Base-by-base conservation (phyloP, 2,113 vertebrate genomes). In the Lutjanus erythropterus region DNA sequence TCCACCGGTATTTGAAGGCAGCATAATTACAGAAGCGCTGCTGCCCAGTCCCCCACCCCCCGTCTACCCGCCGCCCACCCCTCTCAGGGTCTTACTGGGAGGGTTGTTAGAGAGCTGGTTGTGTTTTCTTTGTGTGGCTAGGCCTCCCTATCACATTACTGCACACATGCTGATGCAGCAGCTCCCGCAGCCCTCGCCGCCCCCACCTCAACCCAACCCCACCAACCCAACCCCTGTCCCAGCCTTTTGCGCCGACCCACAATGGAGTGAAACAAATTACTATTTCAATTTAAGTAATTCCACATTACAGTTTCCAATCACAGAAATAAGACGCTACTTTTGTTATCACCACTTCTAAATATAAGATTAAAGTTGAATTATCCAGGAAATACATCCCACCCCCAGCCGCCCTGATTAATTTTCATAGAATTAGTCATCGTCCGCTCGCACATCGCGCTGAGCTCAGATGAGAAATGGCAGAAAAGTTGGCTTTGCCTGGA, bases 81-180 rank as follows among this genome's bases (percentile, higher is more conserved):
- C 91, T 85, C 59, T 75, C 69, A 70, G 84, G 89, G 79, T 87
- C 83, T 86, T 71, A 87, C 84, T 87, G 71, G 89, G 88, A 84
- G 84, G 87, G 87, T 93, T 90, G 90, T 94, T 88, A 61, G 83
- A 90, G 85, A 77, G 88, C 89, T 88, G 90, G 87, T 89, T 78
- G 71, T 95, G 92, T 95, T 96, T 95, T 94, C 94, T 94, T 94
- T 94, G 92, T 93, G 92, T 49, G 88, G 93, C 90, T 73, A 72
- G 90, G 72, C 89, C 85, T 84, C 21, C 64, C 90, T 94, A 95
- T 96, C 94, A 88, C 92, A 90, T 95, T 95, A 95, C 94, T 89
- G 90, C 92, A 91, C 92, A 95, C 89, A 95, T 93, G 94, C 95
- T 95, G 94, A 95, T 91, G 91, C 93, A 91, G 95, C 95, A 93